A percentile compares a stretch with the other conserved stretches of the same genome.
phyloP scores from a whole-genome alignment of 2,797 vertebrate species.

The Amblyopsis hoosieri region DNA sequence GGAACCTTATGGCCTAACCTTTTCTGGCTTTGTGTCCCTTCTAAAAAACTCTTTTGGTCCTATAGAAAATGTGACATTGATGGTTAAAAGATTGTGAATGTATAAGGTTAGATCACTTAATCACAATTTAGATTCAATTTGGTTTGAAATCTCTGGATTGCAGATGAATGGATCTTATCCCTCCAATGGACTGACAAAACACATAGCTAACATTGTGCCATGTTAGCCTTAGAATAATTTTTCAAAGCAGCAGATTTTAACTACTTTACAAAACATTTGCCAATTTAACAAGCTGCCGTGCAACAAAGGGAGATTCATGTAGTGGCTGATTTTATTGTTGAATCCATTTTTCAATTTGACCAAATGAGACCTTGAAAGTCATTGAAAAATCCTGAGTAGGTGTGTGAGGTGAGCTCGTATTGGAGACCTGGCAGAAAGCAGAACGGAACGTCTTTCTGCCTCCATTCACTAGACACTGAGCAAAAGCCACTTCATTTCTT shows the following conservation, averaged over 20 bases:
- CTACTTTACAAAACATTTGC: neutral
- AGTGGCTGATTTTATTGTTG: slow-evolving; percentile 2
- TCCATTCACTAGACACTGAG: neutral
- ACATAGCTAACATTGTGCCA: no score
- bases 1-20: slow-evolving; percentile 44
- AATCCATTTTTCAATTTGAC: neutral
- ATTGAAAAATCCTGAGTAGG: neutral
- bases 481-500: neutral
- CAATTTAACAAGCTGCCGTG: neutral
- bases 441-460: no score
- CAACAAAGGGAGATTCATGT: neutral
- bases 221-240: slow-evolving; percentile 24
- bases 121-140: slow-evolving; percentile 49
- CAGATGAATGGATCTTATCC: slow-evolving; percentile 52
- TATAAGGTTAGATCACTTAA: slow-evolving; percentile 8
- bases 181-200: no score
- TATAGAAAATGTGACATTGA: slow-evolving; percentile 9
- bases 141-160: slow-evolving; percentile 51
- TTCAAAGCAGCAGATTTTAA: slow-evolving; percentile 24
- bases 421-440: no score
- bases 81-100: slow-evolving; percentile 37
- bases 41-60: slow-evolving; percentile 23
- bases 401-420: neutral
- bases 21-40: slow-evolving; percentile 37
- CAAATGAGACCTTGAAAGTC: slow-evolving; percentile 4